Evolutionary conservation across 1,140 invertebrate genomes (phyloP).

Genomic region (Globodera ellingtonae): DNA sequence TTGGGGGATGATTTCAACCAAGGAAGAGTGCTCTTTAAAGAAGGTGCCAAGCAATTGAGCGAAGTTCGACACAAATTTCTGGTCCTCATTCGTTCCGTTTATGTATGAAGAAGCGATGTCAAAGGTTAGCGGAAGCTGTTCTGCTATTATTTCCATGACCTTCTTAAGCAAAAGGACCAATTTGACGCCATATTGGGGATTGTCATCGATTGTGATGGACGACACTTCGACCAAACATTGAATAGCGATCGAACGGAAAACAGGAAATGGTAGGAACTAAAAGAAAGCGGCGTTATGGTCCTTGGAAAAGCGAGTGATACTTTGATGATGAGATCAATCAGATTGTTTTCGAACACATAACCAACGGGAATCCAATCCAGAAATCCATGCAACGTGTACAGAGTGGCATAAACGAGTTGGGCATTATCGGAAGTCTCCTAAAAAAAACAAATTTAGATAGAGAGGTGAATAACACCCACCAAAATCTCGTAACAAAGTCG

Average conservation of each 20-base stretch:
- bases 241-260: constrained; percentile 96
- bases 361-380: constrained; percentile 99
- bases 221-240: constrained; percentile 96
- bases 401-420: constrained; percentile 73
- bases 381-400: constrained; percentile 93
- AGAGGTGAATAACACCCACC: constrained; percentile 66
- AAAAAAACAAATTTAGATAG: constrained; percentile 36
- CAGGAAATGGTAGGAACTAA: constrained; percentile 90
- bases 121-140: constrained; percentile 38
- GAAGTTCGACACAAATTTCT: constrained; percentile 98
- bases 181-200: constrained; percentile 39
- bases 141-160: constrained; percentile 42
- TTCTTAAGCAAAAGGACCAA: constrained; percentile 48
- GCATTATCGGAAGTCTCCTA: constrained; percentile 83
- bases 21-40: constrained; percentile 86
- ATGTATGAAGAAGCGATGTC: constrained; percentile 77
- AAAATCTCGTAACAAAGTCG: constrained; percentile 95
- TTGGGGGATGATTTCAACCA: constrained; percentile 50
- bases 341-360: constrained; percentile 98
- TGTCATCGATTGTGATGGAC: constrained; percentile 56
- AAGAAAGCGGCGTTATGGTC: constrained; percentile 62
- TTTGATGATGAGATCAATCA: constrained; percentile 85
- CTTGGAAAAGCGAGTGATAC: background rate
- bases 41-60: constrained; percentile 95
- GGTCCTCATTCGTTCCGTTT: constrained; percentile 88